phyloP scores from a whole-genome alignment of 1,140 invertebrate genomes.

The Brachionus sp. region DNA sequence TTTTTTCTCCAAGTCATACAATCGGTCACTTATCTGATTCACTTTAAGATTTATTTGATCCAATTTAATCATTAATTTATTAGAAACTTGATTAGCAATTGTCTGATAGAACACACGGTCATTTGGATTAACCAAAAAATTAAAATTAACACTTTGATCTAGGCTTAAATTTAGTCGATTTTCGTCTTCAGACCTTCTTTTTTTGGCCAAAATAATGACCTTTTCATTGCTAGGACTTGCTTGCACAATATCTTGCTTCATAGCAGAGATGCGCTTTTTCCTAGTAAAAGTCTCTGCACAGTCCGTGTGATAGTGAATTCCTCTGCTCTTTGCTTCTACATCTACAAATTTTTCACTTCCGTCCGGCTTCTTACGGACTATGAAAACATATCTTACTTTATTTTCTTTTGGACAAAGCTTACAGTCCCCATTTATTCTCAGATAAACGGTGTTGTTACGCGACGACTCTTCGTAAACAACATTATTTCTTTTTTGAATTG shows the following conservation, averaged over 20 bases:
- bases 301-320: not conserved
- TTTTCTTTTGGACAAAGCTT: conserved; percentile 25
- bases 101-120: not conserved
- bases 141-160: conserved; percentile 38
- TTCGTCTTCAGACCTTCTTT: not conserved
- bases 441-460: conserved; percentile 9
- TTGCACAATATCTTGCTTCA: conserved; percentile 9
- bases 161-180: not conserved
- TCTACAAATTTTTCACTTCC: conserved; percentile 30
- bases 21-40: conserved; percentile 21
- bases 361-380: conserved; percentile 2
- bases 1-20: conserved; percentile 36
- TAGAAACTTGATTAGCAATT: not conserved
- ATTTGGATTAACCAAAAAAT: conserved; percentile 21
- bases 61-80: conserved; percentile 27
- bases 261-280: not conserved
- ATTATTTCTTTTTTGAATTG: conserved; percentile 34
- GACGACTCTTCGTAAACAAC: conserved; percentile 19
- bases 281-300: not conserved
- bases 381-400: conserved; percentile 25
- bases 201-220: conserved; percentile 8
- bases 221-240: not conserved
- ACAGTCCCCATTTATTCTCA: conserved; percentile 14
- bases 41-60: conserved; percentile 41
- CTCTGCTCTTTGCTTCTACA: not conserved